phyloP scores from a whole-genome alignment of 2,888 invertebrate genomes.

The Euproctis similis region DNA sequence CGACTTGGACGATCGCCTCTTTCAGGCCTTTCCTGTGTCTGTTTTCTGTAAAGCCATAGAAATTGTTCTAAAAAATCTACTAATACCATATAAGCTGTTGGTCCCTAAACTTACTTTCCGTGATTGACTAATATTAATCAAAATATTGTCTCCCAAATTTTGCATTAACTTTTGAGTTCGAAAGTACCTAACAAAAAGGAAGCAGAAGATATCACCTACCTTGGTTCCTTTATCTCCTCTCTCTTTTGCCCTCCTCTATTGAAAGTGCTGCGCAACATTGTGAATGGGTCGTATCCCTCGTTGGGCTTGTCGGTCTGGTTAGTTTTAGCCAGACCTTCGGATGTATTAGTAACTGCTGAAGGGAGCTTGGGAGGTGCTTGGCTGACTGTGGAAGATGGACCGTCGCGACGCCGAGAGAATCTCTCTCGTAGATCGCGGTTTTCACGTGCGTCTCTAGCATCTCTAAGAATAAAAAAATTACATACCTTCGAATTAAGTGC shows the following conservation, averaged over 20 bases:
- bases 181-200: neutral
- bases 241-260: slow-evolving; percentile 36
- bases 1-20: slow-evolving; percentile 10
- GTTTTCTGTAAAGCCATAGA: slow-evolving; percentile 36
- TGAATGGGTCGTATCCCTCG: slow-evolving; percentile 57
- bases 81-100: too few species aligned
- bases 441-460: slow-evolving; percentile 16
- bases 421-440: slow-evolving; percentile 1
- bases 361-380: slow-evolving; percentile 32
- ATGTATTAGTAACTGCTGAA: slow-evolving; percentile 30
- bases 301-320: slow-evolving; percentile 10
- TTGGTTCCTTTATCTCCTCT: slow-evolving; percentile 10
- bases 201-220: slow-evolving; percentile 9
- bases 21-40: slow-evolving; percentile 33
- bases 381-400: slow-evolving; percentile 31
- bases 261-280: slow-evolving; percentile 54
- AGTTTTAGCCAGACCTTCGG: slow-evolving; percentile 18
- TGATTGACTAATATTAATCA: too few species aligned
- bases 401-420: slow-evolving; percentile 34
- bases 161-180: too few species aligned
- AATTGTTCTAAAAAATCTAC: too few species aligned
- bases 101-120: too few species aligned
- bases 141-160: too few species aligned
- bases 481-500: too few species aligned
- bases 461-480: too few species aligned